Base-by-base conservation (phyloP, 35 echinoderm and acorn worm genomes). In the Lytechinus pictus region DNA sequence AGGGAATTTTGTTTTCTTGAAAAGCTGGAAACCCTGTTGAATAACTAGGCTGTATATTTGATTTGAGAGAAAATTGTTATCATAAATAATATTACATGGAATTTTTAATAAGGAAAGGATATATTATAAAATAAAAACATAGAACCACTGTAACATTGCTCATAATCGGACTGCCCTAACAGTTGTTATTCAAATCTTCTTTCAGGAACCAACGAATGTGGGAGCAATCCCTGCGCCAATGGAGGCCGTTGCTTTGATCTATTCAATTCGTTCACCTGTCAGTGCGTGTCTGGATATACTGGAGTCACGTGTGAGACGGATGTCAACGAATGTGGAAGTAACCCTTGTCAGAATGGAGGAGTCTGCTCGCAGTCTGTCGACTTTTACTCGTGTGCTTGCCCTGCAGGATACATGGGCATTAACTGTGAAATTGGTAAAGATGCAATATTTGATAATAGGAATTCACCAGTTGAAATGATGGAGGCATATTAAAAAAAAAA, bases 281-380 rank as follows among this genome's bases (percentile, higher is more conserved):
- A n/a, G 12, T 96, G 96, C 52, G 86, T 89, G 86, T 27, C 92
- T 27, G 96, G 96, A 16, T 96, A 94, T 27, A 58, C 86, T 3
- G 96, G 94, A 51, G 9, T 94, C 13, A 86, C 55, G 8, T 96
- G 96, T 61, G 96, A 87, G 55, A 89, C 61, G 54, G 72, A 97
- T 24, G 92, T 97, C 27, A 90, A 97, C 86, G 96, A 97, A 86
- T 97, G 96, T 28, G 87, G 53, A 19, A 95, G 89, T 57, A 92
- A 95, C 27, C 96, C 94, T 5, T 97, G 96, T 91, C 16, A 86
- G 10, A 97, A 97, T 92, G 54, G 60, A 72, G 96, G 86, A 9
- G 53, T 6, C 12, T 97, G 96, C 95, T 55, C 92, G 11, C 92
- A 93, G 52, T 27, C 92, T 27, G 53, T 93, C 14, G 92, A 93